A percentile compares a stretch with the other conserved stretches of the same genome.
Evolutionary conservation across 1,140 invertebrate species (phyloP).

Genomic region (Venturia canescens): DNA sequence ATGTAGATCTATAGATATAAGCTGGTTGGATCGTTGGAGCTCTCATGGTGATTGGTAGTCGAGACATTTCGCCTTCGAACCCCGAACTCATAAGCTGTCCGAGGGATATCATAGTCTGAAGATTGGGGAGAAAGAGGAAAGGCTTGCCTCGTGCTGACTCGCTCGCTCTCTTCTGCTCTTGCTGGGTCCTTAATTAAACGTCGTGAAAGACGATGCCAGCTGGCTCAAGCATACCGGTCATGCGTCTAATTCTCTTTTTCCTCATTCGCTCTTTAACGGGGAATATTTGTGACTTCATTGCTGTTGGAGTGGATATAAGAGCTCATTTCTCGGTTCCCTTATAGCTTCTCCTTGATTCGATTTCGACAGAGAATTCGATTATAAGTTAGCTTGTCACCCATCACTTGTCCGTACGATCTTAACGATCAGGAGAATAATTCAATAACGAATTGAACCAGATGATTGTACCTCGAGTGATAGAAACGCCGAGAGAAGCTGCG

Average conservation of each 20-base stretch:
- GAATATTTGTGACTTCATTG: conserved; percentile 46
- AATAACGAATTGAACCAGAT: not conserved
- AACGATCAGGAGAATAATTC: not conserved
- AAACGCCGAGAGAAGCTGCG: too few relatives aligned
- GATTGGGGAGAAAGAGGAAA: conserved; percentile 14
- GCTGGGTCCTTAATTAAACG: conserved; percentile 64
- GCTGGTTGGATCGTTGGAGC: too few relatives aligned
- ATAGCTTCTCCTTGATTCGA: conserved; percentile 1
- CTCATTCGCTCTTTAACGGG: conserved; percentile 20
- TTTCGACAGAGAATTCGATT: conserved; percentile 39
- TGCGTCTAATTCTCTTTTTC: conserved; percentile 40
- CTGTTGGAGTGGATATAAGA: conserved; percentile 13
- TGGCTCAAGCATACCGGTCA: conserved; percentile 47
- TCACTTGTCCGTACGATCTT: not conserved
- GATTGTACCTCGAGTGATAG: not conserved
- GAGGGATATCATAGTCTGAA: conserved; percentile 48
- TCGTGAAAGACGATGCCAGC: conserved; percentile 44
- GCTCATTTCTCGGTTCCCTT: not conserved
- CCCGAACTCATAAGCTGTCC: conserved; percentile 59
- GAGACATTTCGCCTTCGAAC: conserved; percentile 51
- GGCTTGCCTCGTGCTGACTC: not conserved
- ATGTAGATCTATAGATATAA: too few relatives aligned
- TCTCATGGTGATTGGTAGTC: conserved; percentile 44
- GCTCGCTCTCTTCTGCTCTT: not conserved
- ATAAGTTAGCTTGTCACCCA: not conserved